Percentiles rank a stretch among this genome's conserved stretches.
phyloP scores from a whole-genome alignment of 2,113 vertebrate species.

The Hippopotamus amphibius region DNA sequence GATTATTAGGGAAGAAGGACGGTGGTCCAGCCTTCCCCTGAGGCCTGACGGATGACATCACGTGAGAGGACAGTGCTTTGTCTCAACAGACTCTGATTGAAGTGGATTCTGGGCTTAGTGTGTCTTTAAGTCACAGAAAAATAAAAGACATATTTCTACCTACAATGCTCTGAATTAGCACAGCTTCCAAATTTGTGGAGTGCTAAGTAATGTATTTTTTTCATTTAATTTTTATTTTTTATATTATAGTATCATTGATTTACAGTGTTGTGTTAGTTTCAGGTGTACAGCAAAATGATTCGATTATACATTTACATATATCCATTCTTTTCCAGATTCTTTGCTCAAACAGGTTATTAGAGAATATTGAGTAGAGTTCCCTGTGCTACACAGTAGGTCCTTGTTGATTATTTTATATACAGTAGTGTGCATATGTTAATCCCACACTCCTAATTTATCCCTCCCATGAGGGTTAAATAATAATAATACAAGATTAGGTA shows the following conservation, averaged over 20 bases:
- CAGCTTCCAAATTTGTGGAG: neutral
- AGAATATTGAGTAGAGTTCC: neutral
- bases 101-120: neutral
- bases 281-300: neutral
- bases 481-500: neutral
- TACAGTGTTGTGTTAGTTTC: neutral
- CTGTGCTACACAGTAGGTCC: neutral
- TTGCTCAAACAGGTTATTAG: neutral
- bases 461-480: neutral
- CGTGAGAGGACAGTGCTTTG: accelerated
- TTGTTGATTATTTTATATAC: neutral
- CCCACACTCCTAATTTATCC: neutral
- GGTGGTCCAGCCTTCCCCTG: accelerated
- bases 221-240: neutral
- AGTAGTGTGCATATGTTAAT: neutral
- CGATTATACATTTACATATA: neutral
- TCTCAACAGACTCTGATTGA: neutral
- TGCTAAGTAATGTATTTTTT: neutral
- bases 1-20: accelerated
- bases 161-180: neutral
- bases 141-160: neutral
- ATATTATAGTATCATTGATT: neutral
- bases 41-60: neutral
- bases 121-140: neutral
- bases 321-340: neutral